Evolutionary conservation across 2,113 vertebrate genomes (phyloP), one percentile per base, ranked within the genome.

Genomic region (Labrus mixtus): DNA sequence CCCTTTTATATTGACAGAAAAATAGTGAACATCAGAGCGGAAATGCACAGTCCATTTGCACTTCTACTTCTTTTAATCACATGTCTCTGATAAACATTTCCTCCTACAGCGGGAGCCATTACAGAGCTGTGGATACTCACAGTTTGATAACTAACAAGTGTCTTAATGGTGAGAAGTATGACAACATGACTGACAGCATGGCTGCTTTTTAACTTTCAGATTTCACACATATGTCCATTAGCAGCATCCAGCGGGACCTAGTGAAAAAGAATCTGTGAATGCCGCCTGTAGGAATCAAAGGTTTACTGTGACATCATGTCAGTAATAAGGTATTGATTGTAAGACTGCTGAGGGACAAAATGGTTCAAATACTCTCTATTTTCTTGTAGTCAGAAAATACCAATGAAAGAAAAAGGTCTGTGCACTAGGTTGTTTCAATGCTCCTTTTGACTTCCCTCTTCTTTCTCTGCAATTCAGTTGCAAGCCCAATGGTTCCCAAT

Each of bases 121-220:
- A 73, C 53, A 57, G 29, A 50, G 23, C 20, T 56, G 53, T 57
- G 45, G 65, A 81, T 73, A 67, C 12, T 48, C 33, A 60, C 69
- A 46, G 43, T 9, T 33, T 22, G 36, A 33, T 55, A n/a, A 65
- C 53, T 48, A 8, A 48, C 20, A 55, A 66, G 36, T 65, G 62
- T 76, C 57, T 23, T 85, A 76, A 88, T 76, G 67, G 73, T 63
- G 45, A 43, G 68, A 71, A 84, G 39, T 56, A 17, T 46, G 53
- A 61, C 29, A 48, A 57, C 68, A 61, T 57, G 39, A 37, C 33
- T 68, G 45, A 86, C 58, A 82, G 50, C 50, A 60, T 2, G n/a
- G 39, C n/a, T 56, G 50, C n/a, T 50, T 62, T 83, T 25, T 62
- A 20, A 59, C 67, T 15, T 19, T 22, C 37, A 43, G 29, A 77